Percentiles rank a stretch among this genome's conserved stretches.
These are phyloP conservation scores for Rhorus exstirpatorius DNA, from an alignment of 2,888 invertebrate species.

Conservation along the genomic window DNA sequence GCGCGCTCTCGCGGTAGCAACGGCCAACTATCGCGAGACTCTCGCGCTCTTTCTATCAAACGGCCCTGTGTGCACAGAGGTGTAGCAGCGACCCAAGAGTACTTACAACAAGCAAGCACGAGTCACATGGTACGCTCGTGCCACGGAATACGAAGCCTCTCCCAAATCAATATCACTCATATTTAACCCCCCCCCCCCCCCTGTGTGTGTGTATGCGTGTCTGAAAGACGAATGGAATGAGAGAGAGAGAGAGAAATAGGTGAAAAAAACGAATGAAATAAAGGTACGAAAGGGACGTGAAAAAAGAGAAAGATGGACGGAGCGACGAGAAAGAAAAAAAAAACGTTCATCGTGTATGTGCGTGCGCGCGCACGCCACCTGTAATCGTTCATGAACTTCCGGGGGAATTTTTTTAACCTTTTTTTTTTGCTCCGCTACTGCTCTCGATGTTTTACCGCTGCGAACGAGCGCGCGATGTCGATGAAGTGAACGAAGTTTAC, in stretches of 20 bases:
- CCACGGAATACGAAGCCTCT: slow-evolving; percentile 84
- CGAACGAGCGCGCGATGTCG: slow-evolving; percentile 49
- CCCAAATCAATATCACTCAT: slow-evolving; percentile 86
- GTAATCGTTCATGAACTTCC: slow-evolving; percentile 58
- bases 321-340: slow-evolving; percentile 35
- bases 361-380: slow-evolving; percentile 42
- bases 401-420: slow-evolving; percentile 22
- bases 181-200: no score
- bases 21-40: slow-evolving; percentile 68
- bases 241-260: neutral
- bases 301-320: slow-evolving; percentile 20
- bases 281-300: neutral
- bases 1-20: slow-evolving; percentile 41
- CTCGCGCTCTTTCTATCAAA: slow-evolving; percentile 59
- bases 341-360: slow-evolving; percentile 7
- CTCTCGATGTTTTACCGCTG: slow-evolving; percentile 26
- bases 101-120: slow-evolving; percentile 59
- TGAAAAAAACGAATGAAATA: slow-evolving; percentile 31
- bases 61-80: slow-evolving; percentile 18
- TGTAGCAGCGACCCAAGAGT: no score
- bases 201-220: slow-evolving; percentile 28
- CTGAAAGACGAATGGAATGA: slow-evolving; percentile 33
- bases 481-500: slow-evolving; percentile 49
- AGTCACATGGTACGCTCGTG: slow-evolving; percentile 84
- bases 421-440: slow-evolving; percentile 23